Base-by-base conservation (phyloP, 2,797 vertebrate genomes). In the Leptatherina wallacei region DNA sequence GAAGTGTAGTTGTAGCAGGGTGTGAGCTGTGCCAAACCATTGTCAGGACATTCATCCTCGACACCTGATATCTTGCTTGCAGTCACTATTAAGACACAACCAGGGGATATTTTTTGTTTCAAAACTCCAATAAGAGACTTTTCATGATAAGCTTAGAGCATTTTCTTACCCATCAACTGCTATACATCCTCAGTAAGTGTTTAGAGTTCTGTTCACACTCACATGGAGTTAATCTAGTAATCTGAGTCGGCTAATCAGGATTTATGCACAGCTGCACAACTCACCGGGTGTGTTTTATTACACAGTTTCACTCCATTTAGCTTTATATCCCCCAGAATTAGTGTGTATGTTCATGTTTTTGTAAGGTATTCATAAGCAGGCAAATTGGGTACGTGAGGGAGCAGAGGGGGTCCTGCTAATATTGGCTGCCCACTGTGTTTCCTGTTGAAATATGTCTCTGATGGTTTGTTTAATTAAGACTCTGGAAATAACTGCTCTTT, bases 381-480 rank as follows among this genome's bases (percentile, higher is more conserved):
- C 70, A 64, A 73, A 87, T 75, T 44, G 65, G 40, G 75, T 78
- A 68, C 80, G 65, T 59, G 77, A 68, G 51, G 44, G 27, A 82
- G 64, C 54, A 6, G 62, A 77, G 79, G 77, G 69, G 70, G 64
- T 75, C 70, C 65, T 77, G 20, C 77, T 81, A 84, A 77, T 60
- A 71, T 65, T 62, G 57, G 55, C 69, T 88, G 70, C 89, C 92
- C 80, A 83, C 74, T 78, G 78, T 40, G 36, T 83, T 73, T 83
- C 65, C 79, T 77, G 79, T 85, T 75, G 87, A 80, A 75, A 78
- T 67, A 81, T 76, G 60, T 91, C 91, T 84, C 89, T 44, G 55
- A 85, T 86, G 90, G 82, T 87, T 91, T 73, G 72, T 88, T 88
- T 91, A 91, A 93, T 93, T 91, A 91, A 86, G 60, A 83, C 70